Evolutionary conservation across 1,140 invertebrate genomes (phyloP).

Genomic region (Maconellicoccus hirsutus): DNA sequence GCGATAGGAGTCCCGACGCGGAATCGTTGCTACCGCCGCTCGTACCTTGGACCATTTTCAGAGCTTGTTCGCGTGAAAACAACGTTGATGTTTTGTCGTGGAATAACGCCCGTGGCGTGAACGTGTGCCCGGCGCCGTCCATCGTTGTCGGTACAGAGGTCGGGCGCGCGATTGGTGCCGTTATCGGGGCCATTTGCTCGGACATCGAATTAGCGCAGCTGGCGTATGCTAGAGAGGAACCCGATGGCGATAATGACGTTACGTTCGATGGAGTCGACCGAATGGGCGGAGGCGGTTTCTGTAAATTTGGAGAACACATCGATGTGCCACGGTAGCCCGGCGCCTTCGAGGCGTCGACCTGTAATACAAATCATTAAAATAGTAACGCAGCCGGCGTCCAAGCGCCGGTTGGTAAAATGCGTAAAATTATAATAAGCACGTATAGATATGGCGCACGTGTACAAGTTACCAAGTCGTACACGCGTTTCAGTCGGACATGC

Average conservation of each 20-base stretch:
- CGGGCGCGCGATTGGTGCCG: background rate
- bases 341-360: slow-evolving; percentile 66
- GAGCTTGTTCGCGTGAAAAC: background rate
- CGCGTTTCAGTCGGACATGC: too few relatives aligned
- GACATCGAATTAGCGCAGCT: slow-evolving; percentile 25
- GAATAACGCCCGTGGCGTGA: background rate
- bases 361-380: too few relatives aligned
- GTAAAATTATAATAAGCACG: too few relatives aligned
- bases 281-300: slow-evolving; percentile 25
- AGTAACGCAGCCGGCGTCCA: too few relatives aligned
- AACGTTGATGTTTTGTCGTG: background rate
- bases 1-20: background rate
- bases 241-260: slow-evolving; percentile 31
- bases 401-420: too few relatives aligned
- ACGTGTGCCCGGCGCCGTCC: background rate
- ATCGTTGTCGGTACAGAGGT: background rate
- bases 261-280: slow-evolving; percentile 24
- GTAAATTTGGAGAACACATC: slow-evolving; percentile 48
- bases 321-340: slow-evolving; percentile 62
- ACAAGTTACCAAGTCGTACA: too few relatives aligned
- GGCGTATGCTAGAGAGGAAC: slow-evolving; percentile 29
- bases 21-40: background rate
- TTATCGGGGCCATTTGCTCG: background rate
- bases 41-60: background rate
- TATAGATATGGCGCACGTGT: too few relatives aligned